Conservation (phyloP, 2,888 invertebrate genomes). For the Nowickia ferox region DNA sequence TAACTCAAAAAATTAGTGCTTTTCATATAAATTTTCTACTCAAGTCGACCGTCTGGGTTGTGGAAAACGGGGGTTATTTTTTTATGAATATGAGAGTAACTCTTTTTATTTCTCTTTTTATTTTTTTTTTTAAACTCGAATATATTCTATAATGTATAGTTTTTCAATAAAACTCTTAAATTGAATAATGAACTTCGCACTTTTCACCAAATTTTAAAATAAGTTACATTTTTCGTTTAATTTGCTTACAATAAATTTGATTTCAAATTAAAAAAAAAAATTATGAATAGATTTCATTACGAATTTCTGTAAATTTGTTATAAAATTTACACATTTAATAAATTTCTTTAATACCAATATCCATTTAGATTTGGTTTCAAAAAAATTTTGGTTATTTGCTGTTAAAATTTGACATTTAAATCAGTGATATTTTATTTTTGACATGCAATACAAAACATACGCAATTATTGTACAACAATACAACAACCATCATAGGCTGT, state of each 20-base stretch:
- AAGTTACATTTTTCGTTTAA: neutral
- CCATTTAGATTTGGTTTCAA: neutral
- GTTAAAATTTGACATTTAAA: conserved; percentile 33
- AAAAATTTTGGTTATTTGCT: neutral
- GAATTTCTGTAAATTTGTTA: conserved; percentile 55
- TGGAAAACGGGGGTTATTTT: no score
- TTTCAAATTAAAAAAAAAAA: neutral
- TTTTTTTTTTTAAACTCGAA: no score
- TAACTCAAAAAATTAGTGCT: no score
- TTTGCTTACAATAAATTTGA: neutral
- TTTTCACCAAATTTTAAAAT: conserved; percentile 6
- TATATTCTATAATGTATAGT: neutral
- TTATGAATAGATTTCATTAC: conserved; percentile 11
- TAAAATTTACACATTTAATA: conserved; percentile 48
- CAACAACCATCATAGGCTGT: no score
- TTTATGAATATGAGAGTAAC: no score
- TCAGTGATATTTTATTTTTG: neutral
- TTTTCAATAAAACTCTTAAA: neutral
- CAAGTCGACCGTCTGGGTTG: no score
- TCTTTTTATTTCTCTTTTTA: no score
- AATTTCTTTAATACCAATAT: neutral
- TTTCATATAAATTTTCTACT: no score
- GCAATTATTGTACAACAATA: no score
- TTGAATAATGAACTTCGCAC: neutral
- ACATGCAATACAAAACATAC: neutral